Evolutionary conservation across 2,888 invertebrate genomes (phyloP).

Genomic region (Nomada flava): DNA sequence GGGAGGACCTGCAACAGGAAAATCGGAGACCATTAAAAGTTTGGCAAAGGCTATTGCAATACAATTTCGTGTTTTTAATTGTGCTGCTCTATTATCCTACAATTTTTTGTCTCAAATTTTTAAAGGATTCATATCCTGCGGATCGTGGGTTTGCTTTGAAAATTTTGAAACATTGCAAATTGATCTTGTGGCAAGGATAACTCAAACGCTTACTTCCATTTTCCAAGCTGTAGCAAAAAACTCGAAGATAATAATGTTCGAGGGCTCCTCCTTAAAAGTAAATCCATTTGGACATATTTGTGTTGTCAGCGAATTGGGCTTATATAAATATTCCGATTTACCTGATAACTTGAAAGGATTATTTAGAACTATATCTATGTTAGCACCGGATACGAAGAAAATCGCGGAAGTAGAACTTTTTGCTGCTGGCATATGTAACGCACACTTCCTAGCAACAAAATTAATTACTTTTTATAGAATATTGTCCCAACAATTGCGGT

Average conservation of each 20-base stretch:
- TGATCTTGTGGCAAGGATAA: conserved; percentile 86
- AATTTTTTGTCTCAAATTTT: conserved; percentile 86
- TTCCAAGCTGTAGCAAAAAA: conserved; percentile 83
- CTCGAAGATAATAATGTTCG: conserved; percentile 83
- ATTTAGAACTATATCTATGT: conserved; percentile 87
- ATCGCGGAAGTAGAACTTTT: conserved; percentile 87
- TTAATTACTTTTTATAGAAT: conserved; percentile 85
- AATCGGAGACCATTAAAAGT: conserved; percentile 86
- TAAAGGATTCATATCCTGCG: conserved; percentile 86
- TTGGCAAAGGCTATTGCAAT: conserved; percentile 86
- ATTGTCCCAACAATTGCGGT: conserved; percentile 85
- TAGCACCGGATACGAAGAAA: conserved; percentile 86
- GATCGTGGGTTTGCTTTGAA: conserved; percentile 87
- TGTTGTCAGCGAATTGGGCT: conserved; percentile 86
- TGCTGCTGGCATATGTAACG: conserved; percentile 86
- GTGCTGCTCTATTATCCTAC: conserved; percentile 86
- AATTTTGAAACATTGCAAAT: conserved; percentile 86
- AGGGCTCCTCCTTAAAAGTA: conserved; percentile 81
- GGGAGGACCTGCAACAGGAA: conserved; percentile 85
- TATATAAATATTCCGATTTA: conserved; percentile 83
- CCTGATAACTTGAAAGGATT: conserved; percentile 87
- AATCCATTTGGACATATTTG: conserved; percentile 88
- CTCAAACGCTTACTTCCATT: conserved; percentile 85
- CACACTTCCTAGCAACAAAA: conserved; percentile 85
- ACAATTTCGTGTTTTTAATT: conserved; percentile 86